These are phyloP conservation scores for Wiebesia pumilae DNA, from an alignment of 1,140 invertebrate genomes.

Conservation along the genomic window DNA sequence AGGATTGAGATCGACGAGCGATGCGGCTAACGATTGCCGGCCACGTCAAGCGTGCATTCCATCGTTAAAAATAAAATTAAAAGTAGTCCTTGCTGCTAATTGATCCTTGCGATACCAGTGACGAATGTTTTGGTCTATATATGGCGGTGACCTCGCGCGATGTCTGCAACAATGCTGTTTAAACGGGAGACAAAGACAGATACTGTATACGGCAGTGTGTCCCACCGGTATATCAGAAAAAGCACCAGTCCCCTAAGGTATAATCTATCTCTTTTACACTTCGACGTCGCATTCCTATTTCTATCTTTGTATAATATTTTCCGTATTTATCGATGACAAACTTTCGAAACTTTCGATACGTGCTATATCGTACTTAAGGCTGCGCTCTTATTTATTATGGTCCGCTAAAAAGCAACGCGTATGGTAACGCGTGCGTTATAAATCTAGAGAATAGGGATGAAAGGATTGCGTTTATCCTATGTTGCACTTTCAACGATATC, in stretches of 20 bases:
- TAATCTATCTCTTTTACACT: conserved; percentile 15
- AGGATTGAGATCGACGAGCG: not conserved
- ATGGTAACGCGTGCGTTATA: not conserved
- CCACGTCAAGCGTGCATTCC: not conserved
- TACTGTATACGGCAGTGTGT: not conserved
- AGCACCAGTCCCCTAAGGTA: not conserved
- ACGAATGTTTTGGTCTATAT: conserved; percentile 1
- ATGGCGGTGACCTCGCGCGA: conserved; percentile 1
- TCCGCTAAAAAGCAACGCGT: not conserved
- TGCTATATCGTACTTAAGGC: not conserved
- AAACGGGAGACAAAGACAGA: not conserved
- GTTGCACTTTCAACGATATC: not conserved
- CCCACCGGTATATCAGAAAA: not conserved
- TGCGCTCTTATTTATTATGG: not conserved
- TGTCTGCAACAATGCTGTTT: not conserved
- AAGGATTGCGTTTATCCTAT: not conserved
- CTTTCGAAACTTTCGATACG: not conserved
- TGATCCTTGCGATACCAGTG: not conserved
- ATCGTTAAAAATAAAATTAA: not conserved
- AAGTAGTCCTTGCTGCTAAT: not conserved
- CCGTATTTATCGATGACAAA: not conserved
- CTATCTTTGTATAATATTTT: not conserved
- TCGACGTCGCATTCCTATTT: not conserved
- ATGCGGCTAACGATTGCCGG: not conserved
- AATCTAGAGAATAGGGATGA: not conserved